Base-by-base conservation (phyloP, 2,888 invertebrate genomes). In the Acheta domesticus region DNA sequence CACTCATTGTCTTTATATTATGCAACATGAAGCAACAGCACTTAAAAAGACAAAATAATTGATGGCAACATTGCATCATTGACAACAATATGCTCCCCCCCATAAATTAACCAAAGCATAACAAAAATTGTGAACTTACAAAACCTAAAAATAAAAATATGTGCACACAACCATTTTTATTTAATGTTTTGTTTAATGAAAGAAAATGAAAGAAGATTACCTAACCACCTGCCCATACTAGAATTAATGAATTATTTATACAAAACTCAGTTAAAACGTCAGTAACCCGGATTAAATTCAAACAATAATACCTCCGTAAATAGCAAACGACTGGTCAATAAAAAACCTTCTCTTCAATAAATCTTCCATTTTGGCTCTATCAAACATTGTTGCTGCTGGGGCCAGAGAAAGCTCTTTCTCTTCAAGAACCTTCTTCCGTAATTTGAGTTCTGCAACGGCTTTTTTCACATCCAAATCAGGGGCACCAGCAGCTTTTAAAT, bases 321-420 rank as follows among this genome's bases (percentile, higher is more conserved):
- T 99, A 1, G 99, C 97, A 89, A 99, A 99, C 1, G 98, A 98
- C 86, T 98, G 98, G 86, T 99, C 99, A 87, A 94, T 97, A 87
- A 99, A 99, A 87, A 99, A 99, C 83, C 98, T 91, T 83, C 99
- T 91, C 86, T 98, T 99, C 74, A 99, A 89, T 8, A 99, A 89
- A 89, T 99, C 99, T 87, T 99, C 99, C 95, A 99, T 94, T 88
- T 95, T 95, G 0, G 94, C 89, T 77, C 98, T 90, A 86, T 99
- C 98, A 86, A 99, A 97, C 16, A 91, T 90, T 0, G 48, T 79
- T 12, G 89, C 86, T 5, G 89, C 87, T 4, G 95, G 94, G 4
- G 93, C 91, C 75, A 99, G 88, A 78, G 93, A 93, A 49, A 98
- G 86, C 88, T 98, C 97, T 87, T 94, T 97, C 83, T 98, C 97